These are phyloP conservation scores for Phthorimaea operculella DNA, from an alignment of 1,140 invertebrate genomes.

Conservation along the genomic window DNA sequence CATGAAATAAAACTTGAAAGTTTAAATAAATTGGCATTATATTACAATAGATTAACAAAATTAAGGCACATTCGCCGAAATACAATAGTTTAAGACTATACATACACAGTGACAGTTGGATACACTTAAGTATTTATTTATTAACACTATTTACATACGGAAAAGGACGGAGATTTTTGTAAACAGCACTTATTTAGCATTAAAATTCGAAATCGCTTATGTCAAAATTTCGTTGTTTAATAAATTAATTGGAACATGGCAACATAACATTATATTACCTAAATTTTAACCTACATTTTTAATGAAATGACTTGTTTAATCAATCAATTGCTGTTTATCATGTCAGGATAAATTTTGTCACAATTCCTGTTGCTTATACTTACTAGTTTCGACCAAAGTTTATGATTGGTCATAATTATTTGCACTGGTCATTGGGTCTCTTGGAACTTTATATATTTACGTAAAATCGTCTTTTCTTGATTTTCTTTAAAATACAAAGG, in stretches of 20 bases:
- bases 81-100: not conserved
- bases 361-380: no score
- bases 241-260: slow-evolving; percentile 1
- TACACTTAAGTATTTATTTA: not conserved
- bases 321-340: no score
- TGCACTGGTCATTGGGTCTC: no score
- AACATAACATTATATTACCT: not conserved
- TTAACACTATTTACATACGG: slow-evolving; percentile 11
- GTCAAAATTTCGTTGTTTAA: not conserved
- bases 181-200: not conserved
- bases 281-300: no score
- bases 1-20: not conserved
- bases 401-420: no score
- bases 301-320: not conserved
- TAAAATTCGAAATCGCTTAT: no score
- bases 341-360: no score
- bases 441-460: no score
- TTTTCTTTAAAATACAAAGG: no score
- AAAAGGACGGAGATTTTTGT: not conserved
- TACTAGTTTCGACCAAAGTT: no score
- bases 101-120: not conserved
- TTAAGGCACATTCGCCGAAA: not conserved
- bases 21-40: slow-evolving; percentile 4
- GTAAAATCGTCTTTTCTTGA: no score
- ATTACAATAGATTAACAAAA: slow-evolving; percentile 10